These are phyloP conservation scores for Phaethon lepturus DNA, from an alignment of 2,113 vertebrate species.

Conservation along the genomic window DNA sequence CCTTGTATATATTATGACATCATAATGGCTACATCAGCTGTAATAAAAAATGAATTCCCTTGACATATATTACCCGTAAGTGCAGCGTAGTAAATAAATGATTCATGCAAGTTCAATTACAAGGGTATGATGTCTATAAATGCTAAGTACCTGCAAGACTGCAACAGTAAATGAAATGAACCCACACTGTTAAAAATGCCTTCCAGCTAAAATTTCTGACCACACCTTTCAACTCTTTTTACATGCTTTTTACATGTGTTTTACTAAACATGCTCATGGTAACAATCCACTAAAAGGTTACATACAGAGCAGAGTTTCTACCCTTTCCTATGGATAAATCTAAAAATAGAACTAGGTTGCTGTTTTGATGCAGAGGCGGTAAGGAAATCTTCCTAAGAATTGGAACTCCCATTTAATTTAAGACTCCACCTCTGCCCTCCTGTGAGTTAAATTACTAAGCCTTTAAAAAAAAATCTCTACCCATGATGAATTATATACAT, in stretches of 20 bases:
- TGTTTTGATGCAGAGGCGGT: background rate
- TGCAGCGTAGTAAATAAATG: slow-evolving; percentile 61
- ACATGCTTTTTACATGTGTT: background rate
- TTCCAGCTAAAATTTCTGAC: slow-evolving; percentile 42
- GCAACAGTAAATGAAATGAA: slow-evolving; percentile 62
- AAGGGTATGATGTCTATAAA: slow-evolving; percentile 58
- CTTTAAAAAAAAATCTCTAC: background rate
- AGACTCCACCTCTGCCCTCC: background rate
- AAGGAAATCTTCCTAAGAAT: background rate
- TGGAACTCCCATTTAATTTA: background rate
- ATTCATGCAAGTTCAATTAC: slow-evolving; percentile 67
- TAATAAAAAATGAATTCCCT: slow-evolving; percentile 64
- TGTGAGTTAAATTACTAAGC: background rate
- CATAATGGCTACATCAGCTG: slow-evolving; percentile 59
- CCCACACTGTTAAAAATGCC: slow-evolving; percentile 19
- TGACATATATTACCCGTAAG: slow-evolving; percentile 62
- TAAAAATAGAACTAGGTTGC: background rate
- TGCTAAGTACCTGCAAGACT: slow-evolving; percentile 53
- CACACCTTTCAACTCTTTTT: slow-evolving; percentile 4
- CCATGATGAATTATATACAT: background rate
- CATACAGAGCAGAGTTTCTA: background rate
- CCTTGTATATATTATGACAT: slow-evolving; percentile 47
- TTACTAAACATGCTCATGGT: background rate
- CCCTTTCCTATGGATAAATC: background rate
- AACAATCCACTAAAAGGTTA: background rate